Conservation (phyloP, 2,888 invertebrate genomes). For the Drosophila colorata region DNA sequence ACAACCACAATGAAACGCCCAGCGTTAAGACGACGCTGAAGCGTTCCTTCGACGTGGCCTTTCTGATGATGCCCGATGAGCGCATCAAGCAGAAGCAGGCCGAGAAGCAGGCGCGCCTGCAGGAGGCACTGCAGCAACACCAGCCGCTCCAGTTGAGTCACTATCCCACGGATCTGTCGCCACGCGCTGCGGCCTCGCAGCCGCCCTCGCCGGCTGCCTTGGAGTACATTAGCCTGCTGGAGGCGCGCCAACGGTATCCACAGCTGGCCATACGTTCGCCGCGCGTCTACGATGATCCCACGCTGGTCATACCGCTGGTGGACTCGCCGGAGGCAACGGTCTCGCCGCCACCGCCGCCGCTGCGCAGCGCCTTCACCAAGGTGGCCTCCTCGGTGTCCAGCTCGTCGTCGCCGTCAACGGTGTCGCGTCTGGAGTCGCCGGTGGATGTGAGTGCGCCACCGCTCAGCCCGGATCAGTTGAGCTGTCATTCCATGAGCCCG, state of each 20-base stretch:
- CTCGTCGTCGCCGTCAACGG: constrained; percentile 66
- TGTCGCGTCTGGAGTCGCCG: constrained; percentile 83
- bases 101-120: constrained; percentile 86
- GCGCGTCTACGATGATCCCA: constrained; percentile 84
- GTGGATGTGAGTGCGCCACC: constrained; percentile 89
- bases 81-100: constrained; percentile 87
- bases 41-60: constrained; percentile 95
- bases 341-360: constrained; percentile 64
- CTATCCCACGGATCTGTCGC: constrained; percentile 85
- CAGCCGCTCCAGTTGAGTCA: constrained; percentile 57
- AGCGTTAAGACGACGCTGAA: constrained; percentile 86
- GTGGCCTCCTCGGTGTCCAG: constrained; percentile 85
- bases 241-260: constrained; percentile 81
- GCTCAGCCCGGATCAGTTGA: constrained; percentile 91
- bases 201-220: constrained; percentile 74
- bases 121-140: constrained; percentile 84
- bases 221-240: constrained; percentile 80
- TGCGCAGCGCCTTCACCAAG: constrained; percentile 94
- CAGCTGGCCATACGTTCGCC: constrained; percentile 83
- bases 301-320: constrained; percentile 79
- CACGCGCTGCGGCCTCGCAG: constrained; percentile 66
- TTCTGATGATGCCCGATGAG: constrained; percentile 94
- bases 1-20: constrained; percentile 79
- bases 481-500: constrained; percentile 93
- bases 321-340: constrained; percentile 76